Percentiles rank a stretch among this genome's conserved stretches.
Conservation (phyloP, 2,888 invertebrate genomes). For the Ellobium chinense region DNA sequence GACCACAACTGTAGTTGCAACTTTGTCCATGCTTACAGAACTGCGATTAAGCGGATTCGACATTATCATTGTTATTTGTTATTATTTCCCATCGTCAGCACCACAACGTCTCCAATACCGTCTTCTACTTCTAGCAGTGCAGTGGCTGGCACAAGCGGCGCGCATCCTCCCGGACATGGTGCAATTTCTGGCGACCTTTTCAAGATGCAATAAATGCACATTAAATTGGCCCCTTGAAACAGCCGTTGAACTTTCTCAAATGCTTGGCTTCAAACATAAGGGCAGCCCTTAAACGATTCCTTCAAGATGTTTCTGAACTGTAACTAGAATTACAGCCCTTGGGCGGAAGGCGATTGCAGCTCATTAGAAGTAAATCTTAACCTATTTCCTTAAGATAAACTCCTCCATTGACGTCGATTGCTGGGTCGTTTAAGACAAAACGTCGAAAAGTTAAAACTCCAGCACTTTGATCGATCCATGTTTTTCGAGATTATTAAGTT, state of each 20-base stretch:
- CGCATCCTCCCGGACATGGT: too few species aligned
- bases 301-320: background rate
- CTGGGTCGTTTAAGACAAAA: background rate
- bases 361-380: conserved; percentile 2
- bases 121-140: too few species aligned
- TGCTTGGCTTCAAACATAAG: background rate
- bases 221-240: background rate
- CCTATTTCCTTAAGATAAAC: background rate
- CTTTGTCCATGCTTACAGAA: too few species aligned
- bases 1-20: too few species aligned
- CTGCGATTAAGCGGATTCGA: too few species aligned
- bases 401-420: conserved; percentile 3
- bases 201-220: too few species aligned
- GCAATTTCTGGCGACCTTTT: too few species aligned
- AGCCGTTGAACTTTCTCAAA: background rate
- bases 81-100: too few species aligned
- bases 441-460: background rate
- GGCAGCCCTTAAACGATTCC: background rate
- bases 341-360: background rate
- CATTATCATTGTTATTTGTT: too few species aligned
- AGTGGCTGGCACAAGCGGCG: too few species aligned
- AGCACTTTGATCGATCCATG: background rate
- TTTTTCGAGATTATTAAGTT: background rate
- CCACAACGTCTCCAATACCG: too few species aligned
- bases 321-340: background rate